phyloP scores from a whole-genome alignment of 2,113 vertebrate species.

The Kryptolebias marmoratus region DNA sequence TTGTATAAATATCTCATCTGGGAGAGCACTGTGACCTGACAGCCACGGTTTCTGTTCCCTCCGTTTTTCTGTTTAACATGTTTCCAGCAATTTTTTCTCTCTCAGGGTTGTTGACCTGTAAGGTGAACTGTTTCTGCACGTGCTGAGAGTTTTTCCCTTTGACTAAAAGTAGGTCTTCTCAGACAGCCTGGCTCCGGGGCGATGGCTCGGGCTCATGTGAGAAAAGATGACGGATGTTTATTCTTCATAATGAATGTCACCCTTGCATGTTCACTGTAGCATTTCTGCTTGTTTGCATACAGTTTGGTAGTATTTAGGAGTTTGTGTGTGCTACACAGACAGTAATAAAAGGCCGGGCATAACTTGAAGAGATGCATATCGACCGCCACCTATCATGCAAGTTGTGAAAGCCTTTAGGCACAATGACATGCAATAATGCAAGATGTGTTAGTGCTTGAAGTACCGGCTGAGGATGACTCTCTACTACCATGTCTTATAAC shows the following conservation, averaged over 20 bases:
- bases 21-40: conserved; percentile 46
- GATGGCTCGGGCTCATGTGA: conserved; percentile 21
- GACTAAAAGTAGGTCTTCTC: conserved; percentile 47
- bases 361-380: no score
- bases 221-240: conserved; percentile 33
- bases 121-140: conserved; percentile 64
- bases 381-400: no score
- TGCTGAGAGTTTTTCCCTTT: conserved; percentile 47
- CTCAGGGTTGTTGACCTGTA: conserved; percentile 51
- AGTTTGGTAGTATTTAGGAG: conserved; percentile 17
- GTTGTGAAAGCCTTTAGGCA: no score
- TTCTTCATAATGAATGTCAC: conserved; percentile 25
- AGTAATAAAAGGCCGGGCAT: neutral
- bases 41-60: conserved; percentile 54
- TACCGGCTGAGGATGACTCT: no score
- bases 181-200: conserved; percentile 61
- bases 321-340: conserved; percentile 5
- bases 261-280: conserved; percentile 2
- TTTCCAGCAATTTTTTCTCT: conserved; percentile 58
- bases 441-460: no score
- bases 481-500: no score
- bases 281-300: neutral
- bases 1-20: conserved; percentile 70
- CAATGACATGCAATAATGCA: no score
- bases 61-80: conserved; percentile 58